Conservation (phyloP, 2,888 invertebrate species). For the Melinopterus prodromus region DNA sequence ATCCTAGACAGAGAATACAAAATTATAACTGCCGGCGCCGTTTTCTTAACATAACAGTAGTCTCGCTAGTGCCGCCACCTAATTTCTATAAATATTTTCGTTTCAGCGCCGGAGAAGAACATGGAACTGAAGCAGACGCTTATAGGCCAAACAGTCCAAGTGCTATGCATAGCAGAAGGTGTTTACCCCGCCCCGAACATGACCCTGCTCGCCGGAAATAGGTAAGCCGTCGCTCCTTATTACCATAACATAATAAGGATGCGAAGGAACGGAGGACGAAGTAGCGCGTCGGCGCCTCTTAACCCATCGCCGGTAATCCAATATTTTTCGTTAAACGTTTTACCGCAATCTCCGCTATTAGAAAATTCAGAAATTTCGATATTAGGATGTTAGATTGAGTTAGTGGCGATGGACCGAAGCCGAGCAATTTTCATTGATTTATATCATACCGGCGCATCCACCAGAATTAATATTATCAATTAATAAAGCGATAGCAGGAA, state of each 20-base stretch:
- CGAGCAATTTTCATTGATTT: no score
- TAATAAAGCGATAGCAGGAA: no score
- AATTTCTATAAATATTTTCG: constrained; percentile 28
- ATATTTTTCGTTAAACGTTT: background rate
- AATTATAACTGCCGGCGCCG: background rate
- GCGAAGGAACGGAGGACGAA: background rate
- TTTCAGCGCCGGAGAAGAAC: constrained; percentile 54
- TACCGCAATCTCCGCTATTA: background rate
- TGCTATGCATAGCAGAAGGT: constrained; percentile 67
- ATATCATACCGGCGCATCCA: no score
- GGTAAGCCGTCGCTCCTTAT: constrained; percentile 43
- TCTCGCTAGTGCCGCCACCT: background rate
- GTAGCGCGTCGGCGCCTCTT: background rate
- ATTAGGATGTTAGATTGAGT: background rate
- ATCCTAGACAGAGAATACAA: background rate
- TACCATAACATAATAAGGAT: constrained; percentile 4
- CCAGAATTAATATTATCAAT: no score
- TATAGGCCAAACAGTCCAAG: constrained; percentile 64
- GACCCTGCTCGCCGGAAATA: constrained; percentile 59
- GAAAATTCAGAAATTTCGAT: background rate
- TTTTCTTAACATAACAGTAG: background rate
- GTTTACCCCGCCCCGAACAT: constrained; percentile 68
- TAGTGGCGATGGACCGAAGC: no score
- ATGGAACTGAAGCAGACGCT: constrained; percentile 60
- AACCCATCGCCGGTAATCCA: background rate